Conservation (phyloP, 1,140 invertebrate genomes). For the Ephestia elutella region DNA sequence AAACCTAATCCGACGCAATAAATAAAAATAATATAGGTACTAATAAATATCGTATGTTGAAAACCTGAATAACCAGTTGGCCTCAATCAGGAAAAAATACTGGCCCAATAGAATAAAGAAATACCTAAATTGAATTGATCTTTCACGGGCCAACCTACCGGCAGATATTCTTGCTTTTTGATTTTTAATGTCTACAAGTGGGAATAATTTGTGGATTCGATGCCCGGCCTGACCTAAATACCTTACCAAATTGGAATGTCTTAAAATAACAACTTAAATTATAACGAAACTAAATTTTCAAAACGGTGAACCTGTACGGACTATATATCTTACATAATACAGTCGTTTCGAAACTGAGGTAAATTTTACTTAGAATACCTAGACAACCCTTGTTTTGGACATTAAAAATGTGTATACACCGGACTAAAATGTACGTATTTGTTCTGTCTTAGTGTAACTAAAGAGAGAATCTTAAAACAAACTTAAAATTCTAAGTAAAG, state of each 20-base stretch:
- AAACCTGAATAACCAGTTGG: no score
- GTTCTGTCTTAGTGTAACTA: constrained; percentile 20
- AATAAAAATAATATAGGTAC: no score
- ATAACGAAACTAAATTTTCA: constrained; percentile 14
- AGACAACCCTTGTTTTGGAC: constrained; percentile 41
- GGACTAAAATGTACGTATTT: constrained; percentile 51
- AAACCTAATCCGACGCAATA: no score
- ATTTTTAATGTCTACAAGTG: no score
- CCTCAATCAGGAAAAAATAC: no score
- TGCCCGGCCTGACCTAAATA: background rate
- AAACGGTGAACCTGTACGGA: constrained; percentile 22
- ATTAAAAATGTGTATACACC: constrained; percentile 34
- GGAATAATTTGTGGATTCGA: background rate
- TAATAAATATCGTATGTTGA: no score
- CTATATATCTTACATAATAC: constrained; percentile 36
- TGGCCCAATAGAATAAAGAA: no score
- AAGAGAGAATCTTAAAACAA: constrained; percentile 27
- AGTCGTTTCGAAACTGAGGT: constrained; percentile 53
- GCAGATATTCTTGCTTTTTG: no score
- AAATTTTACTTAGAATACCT: constrained; percentile 50
- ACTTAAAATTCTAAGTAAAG: constrained; percentile 65
- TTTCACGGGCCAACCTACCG: no score
- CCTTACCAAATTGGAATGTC: constrained; percentile 17
- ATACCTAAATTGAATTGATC: no score
- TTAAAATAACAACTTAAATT: constrained; percentile 9